These are phyloP conservation scores for Porites divaricata DNA, from an alignment of 92 coral and sea anemone genomes.

Conservation along the genomic window DNA sequence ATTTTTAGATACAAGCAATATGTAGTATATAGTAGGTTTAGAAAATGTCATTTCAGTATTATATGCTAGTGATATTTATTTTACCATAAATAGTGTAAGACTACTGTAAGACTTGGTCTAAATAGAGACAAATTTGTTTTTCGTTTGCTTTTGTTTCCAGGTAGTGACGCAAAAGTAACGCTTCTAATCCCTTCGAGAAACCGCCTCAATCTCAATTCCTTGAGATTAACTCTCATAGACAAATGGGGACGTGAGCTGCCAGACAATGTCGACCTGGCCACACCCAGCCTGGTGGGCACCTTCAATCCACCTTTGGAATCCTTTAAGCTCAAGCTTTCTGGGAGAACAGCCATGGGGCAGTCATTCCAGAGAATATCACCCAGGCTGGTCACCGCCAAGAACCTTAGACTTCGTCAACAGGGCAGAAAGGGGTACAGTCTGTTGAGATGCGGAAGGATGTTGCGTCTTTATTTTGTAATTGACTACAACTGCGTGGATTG, in stretches of 20 bases:
- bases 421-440: conserved; percentile 38
- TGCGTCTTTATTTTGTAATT: conserved; percentile 11
- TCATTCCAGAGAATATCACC: conserved; percentile 67
- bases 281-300: conserved; percentile 49
- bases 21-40: too few relatives aligned
- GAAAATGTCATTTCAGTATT: too few relatives aligned
- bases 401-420: conserved; percentile 45
- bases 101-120: not conserved
- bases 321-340: conserved; percentile 65
- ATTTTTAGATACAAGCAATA: too few relatives aligned
- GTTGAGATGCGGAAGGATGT: conserved; percentile 37
- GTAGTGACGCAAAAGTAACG: conserved; percentile 53
- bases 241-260: conserved; percentile 20
- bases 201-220: conserved; percentile 45
- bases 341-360: conserved; percentile 45
- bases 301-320: conserved; percentile 48
- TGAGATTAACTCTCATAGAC: conserved; percentile 41
- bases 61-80: too few relatives aligned
- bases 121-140: not conserved
- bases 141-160: conserved; percentile 24
- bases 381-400: conserved; percentile 56
- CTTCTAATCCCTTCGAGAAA: conserved; percentile 57
- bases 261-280: conserved; percentile 29
- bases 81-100: too few relatives aligned
- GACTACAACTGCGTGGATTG: conserved; percentile 14